Conservation (phyloP, 2,113 vertebrate species). For the Sylvicapra grimmia region DNA sequence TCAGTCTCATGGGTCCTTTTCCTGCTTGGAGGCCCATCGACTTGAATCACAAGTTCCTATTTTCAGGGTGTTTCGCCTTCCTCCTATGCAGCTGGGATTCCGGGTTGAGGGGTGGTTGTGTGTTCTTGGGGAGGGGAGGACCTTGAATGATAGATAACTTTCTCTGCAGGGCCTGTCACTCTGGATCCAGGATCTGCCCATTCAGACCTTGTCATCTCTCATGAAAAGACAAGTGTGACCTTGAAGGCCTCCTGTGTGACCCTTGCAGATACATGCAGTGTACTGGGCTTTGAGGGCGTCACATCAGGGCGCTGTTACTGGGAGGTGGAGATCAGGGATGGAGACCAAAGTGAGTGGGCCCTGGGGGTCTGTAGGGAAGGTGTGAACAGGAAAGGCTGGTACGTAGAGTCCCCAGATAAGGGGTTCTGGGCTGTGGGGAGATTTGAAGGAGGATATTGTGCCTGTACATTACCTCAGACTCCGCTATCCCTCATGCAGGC, state of each 20-base stretch:
- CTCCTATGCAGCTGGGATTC: neutral
- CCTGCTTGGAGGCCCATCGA: neutral
- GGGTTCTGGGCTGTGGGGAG: slow-evolving; percentile 49
- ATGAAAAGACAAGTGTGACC: neutral
- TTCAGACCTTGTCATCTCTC: fast-evolving
- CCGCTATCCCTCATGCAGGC: slow-evolving; percentile 25
- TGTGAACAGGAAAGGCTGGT: neutral
- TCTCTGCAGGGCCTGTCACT: neutral
- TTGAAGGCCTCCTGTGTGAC: fast-evolving
- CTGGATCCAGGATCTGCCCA: slow-evolving; percentile 17
- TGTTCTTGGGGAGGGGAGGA: neutral
- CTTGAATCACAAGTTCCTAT: neutral
- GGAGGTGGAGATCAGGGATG: slow-evolving; percentile 38
- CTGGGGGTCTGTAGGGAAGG: slow-evolving; percentile 45
- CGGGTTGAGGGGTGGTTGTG: neutral
- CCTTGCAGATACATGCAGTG: slow-evolving; percentile 45
- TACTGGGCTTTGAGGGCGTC: slow-evolving; percentile 28
- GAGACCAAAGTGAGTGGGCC: neutral
- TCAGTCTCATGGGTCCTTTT: neutral
- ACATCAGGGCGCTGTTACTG: slow-evolving; percentile 42
- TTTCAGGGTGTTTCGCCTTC: neutral
- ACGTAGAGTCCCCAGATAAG: fast-evolving
- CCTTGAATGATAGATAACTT: neutral
- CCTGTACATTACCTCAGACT: slow-evolving; percentile 30
- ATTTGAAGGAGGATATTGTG: neutral